Base-by-base conservation (phyloP, 1,140 invertebrate genomes). In the Telenomus remus region DNA sequence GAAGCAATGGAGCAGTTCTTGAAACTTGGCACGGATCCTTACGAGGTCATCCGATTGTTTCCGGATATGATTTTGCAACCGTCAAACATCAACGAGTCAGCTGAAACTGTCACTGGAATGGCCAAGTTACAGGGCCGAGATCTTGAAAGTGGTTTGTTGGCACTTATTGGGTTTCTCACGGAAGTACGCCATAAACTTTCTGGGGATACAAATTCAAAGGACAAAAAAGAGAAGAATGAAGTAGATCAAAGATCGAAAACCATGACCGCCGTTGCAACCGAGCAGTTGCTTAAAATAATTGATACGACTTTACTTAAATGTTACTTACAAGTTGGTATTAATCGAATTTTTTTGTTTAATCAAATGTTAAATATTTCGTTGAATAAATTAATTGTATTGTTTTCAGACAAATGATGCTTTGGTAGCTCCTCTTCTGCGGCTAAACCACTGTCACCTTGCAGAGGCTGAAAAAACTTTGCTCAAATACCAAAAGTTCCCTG, bases 281-380 rank as follows among this genome's bases (percentile, higher is more conserved):
- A 89, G 53, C 91, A 97, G 73, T 89, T 98, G 34, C 85, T 97
- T 14, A 96, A 97, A 87, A 96, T 98, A 43, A 97, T 99, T 71
- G 98, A 99, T 84, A 99, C 97, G 3, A 98, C 97, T 0, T 86
- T 99, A 46, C 88, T 99, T 0, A 99, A 99, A 85, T 98, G 97
- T 86, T 99, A 98, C 89, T 90, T 99, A 50, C 93, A 96, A 91
- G 95, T 95, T 87, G 80, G 72, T 47, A 27, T n/a, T n/a, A n/a
- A n/a, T n/a, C n/a, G n/a, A n/a, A n/a, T n/a, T n/a, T n/a, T n/a
- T n/a, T n/a, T 12, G 33, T 74, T 43, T 43, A 11, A 9, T 4
- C 4, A 43, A 9, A 43, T 11, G 12, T 43, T 4, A 43, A n/a
- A 6, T 43, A 43, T 8, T 8, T 43, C 8, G 4, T 27, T 27